Percentiles rank a stretch among this genome's conserved stretches.
Conservation (phyloP, 1,140 invertebrate species). For the Caerostris darwini region DNA sequence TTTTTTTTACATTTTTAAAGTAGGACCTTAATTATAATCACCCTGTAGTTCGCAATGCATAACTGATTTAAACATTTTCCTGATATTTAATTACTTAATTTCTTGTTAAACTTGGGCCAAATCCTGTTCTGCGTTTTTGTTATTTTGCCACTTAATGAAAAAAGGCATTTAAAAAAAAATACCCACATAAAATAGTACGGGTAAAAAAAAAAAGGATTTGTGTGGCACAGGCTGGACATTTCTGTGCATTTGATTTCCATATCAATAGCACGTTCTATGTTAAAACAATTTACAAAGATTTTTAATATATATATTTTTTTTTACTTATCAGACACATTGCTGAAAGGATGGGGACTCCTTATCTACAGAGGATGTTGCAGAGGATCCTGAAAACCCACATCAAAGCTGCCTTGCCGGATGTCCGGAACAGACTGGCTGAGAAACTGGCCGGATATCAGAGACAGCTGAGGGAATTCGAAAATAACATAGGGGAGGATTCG, state of each 20-base stretch:
- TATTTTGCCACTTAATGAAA: neutral
- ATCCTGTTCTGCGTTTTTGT: too few relatives aligned
- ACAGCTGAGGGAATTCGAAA: neutral
- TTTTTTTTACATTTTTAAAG: too few relatives aligned
- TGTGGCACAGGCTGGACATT: neutral
- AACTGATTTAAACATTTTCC: too few relatives aligned
- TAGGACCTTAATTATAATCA: neutral
- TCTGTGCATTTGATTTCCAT: neutral
- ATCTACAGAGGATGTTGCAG: conserved; percentile 39
- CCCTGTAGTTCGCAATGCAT: neutral
- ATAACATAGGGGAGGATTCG: neutral
- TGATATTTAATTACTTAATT: too few relatives aligned
- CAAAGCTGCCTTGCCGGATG: neutral
- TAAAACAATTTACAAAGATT: too few relatives aligned
- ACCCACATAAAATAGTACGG: neutral
- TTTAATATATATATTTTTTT: too few relatives aligned
- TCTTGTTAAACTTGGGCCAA: too few relatives aligned
- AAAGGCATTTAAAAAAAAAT: neutral
- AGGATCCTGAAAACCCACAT: conserved; percentile 11
- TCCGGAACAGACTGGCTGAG: neutral
- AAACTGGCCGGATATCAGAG: neutral
- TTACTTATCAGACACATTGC: neutral
- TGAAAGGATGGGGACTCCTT: neutral
- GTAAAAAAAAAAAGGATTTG: neutral
- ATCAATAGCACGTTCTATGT: too few relatives aligned